These are phyloP conservation scores for Vidua macroura DNA, from an alignment of 2,113 vertebrate species.

Conservation along the genomic window DNA sequence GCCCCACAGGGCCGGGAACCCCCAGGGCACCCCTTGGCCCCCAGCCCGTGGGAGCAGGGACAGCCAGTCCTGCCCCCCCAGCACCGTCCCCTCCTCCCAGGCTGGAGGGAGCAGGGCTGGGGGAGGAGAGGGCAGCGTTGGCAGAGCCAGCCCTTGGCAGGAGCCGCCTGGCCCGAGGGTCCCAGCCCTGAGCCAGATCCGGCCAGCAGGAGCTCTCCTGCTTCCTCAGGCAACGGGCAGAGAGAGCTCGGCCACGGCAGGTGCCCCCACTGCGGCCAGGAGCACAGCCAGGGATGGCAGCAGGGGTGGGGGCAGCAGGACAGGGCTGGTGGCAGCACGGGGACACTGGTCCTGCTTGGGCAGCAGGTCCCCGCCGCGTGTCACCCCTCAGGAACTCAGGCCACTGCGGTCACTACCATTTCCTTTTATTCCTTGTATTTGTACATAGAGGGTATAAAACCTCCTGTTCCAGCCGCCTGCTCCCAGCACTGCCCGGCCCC, in stretches of 20 bases:
- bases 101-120: background rate
- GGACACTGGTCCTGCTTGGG: rapidly evolving
- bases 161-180: background rate
- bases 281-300: background rate
- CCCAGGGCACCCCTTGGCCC: background rate
- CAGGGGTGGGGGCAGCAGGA: background rate
- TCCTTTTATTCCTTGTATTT: conserved; percentile 56
- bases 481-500: background rate
- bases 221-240: background rate
- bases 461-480: background rate
- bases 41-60: background rate
- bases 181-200: conserved; percentile 23
- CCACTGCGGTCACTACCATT: conserved; percentile 1
- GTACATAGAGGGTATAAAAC: conserved; percentile 47
- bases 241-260: background rate
- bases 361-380: rapidly evolving
- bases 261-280: background rate
- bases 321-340: background rate
- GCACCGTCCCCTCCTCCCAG: background rate
- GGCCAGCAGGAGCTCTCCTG: background rate
- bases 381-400: background rate
- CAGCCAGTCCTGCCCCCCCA: background rate
- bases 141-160: conserved; percentile 15
- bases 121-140: background rate
- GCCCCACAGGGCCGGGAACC: rapidly evolving